phyloP scores from a whole-genome alignment of 2,888 invertebrate species.

The Drosophila falleni region DNA sequence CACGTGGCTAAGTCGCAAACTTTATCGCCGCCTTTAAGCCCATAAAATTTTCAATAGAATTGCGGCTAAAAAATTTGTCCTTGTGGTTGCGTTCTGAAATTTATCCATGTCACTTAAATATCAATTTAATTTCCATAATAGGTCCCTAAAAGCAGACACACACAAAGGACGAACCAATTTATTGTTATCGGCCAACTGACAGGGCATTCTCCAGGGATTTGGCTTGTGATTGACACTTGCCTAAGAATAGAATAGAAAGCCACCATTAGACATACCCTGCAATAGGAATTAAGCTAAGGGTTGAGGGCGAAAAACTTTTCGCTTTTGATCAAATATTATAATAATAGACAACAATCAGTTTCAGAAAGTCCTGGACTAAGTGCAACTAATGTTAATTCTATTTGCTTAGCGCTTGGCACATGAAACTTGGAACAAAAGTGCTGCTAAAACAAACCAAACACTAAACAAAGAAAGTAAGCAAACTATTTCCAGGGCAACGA shows the following conservation, averaged over 20 bases:
- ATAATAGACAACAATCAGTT: constrained; percentile 55
- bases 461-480: constrained; percentile 31
- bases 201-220: constrained; percentile 63
- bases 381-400: constrained; percentile 76
- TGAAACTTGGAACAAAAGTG: constrained; percentile 48
- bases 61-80: constrained; percentile 72
- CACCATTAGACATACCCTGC: constrained; percentile 24
- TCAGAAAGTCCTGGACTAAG: constrained; percentile 45
- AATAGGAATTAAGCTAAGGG: background rate
- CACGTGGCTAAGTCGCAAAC: constrained; percentile 44
- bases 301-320: constrained; percentile 37
- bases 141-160: constrained; percentile 49
- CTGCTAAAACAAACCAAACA: constrained; percentile 51
- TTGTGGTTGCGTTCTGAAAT: constrained; percentile 55
- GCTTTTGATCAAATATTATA: constrained; percentile 68
- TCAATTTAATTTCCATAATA: constrained; percentile 83
- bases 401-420: constrained; percentile 67
- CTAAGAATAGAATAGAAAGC: constrained; percentile 41
- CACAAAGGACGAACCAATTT: constrained; percentile 61
- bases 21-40: constrained; percentile 63
- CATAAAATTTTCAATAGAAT: constrained; percentile 76
- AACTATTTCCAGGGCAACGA: constrained; percentile 14
- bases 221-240: constrained; percentile 76
- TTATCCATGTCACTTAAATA: constrained; percentile 81
- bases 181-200: constrained; percentile 68